phyloP scores from a whole-genome alignment of 2,797 vertebrate genomes.

The Anabacerthia variegaticeps region DNA sequence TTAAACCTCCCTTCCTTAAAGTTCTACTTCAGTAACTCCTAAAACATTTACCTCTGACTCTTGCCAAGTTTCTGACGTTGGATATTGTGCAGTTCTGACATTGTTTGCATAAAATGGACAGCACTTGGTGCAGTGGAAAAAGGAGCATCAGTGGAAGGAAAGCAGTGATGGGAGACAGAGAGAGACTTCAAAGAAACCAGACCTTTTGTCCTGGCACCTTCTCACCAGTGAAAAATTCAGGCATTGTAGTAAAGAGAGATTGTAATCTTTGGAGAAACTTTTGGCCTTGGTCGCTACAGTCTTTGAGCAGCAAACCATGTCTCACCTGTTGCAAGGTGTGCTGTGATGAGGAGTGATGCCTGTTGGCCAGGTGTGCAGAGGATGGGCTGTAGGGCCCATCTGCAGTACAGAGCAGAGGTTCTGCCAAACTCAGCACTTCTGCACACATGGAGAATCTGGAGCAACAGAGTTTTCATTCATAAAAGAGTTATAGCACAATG shows the following conservation, averaged over 20 bases:
- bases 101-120: not conserved
- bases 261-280: not conserved
- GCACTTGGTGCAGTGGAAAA: not conserved
- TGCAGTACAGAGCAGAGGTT: not conserved
- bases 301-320: not conserved
- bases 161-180: not conserved
- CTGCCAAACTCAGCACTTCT: not conserved
- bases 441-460: not conserved
- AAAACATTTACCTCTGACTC: not conserved
- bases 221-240: not conserved
- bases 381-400: not conserved
- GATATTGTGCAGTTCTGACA: not conserved
- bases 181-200: not conserved
- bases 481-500: not conserved
- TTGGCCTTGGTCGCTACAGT: not conserved
- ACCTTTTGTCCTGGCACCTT: not conserved
- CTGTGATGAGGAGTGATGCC: not conserved
- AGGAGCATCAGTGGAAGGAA: not conserved
- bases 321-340: not conserved
- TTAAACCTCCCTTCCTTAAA: not conserved
- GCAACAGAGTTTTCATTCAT: not conserved
- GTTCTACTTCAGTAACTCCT: not conserved
- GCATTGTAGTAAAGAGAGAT: not conserved
- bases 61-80: not conserved
- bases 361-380: not conserved